A percentile compares a stretch with the other conserved stretches of the same genome.
phyloP scores from a whole-genome alignment of 2,113 vertebrate genomes.

The Beaufortia kweichowensis region DNA sequence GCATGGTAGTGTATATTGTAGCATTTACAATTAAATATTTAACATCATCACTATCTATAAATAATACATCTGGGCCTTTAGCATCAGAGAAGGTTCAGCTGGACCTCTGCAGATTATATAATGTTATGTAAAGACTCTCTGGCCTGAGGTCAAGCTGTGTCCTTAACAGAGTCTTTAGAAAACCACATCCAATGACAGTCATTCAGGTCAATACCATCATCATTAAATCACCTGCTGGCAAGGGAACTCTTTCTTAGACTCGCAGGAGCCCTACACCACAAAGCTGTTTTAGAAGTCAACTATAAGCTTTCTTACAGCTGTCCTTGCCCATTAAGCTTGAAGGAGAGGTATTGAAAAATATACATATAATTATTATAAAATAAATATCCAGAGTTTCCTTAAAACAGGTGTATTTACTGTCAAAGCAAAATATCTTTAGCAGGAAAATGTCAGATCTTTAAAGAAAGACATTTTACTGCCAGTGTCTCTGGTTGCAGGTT shows the following conservation, averaged over 20 bases:
- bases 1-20: background rate
- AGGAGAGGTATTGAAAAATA: too few relatives aligned
- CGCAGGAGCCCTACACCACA: background rate
- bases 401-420: background rate
- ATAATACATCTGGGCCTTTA: background rate
- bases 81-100: background rate
- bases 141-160: background rate
- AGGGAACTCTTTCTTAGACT: background rate
- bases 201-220: constrained; percentile 2
- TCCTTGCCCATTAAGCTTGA: too few relatives aligned
- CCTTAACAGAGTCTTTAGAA: background rate
- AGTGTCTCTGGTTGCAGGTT: background rate
- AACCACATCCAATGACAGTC: background rate
- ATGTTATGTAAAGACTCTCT: constrained; percentile 40
- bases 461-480: constrained; percentile 1
- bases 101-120: constrained; percentile 17
- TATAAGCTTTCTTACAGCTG: too few relatives aligned
- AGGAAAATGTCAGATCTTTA: too few relatives aligned
- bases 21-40: too few relatives aligned
- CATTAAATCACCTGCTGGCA: background rate
- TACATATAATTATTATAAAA: too few relatives aligned
- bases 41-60: too few relatives aligned
- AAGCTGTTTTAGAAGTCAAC: background rate
- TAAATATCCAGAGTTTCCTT: too few relatives aligned
- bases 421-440: constrained; percentile 38